Base-by-base conservation (phyloP, 2,888 invertebrate species). In the Parnassius glacialis region DNA sequence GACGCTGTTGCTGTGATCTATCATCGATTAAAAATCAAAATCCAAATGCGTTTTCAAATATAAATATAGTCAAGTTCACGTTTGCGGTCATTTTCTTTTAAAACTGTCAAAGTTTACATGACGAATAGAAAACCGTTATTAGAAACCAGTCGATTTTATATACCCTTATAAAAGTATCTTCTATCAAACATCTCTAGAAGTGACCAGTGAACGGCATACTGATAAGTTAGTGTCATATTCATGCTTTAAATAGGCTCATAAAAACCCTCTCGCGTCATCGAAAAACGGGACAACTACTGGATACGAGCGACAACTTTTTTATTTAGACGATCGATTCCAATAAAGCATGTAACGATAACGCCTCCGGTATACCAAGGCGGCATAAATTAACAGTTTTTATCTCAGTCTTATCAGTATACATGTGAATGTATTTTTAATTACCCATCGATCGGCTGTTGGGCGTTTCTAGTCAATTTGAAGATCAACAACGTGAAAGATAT, bases 401-500 rank as follows among this genome's bases (percentile, higher is more conserved):
- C 52, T 5, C 2, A 20, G 20, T 34, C 2, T 41, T 41, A 52
- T 52, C 52, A n/a, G 52, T 41, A n/a, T 11, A 41, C 52, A 11
- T 52, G 52, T 20, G 20, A 20, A 20, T 20, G 20, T 20, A 20
- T 20, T 20, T 20, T 20, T 20, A 52, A 52, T 52, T 52, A 52
- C 20, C n/a, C n/a, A 52, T 52, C 34, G 34, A 34, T 34, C 25
- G 25, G 20, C 13, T 9, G 55, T 45, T 56, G 55, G 60, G 56
- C 9, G 2, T 1, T 34, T 41, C 52, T 34, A 34, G 34, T 7
- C 34, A 34, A 5, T 34, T 34, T 34, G 5, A 34, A 34, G 7
- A 34, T 34, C 34, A 34, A 34, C 34, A 34, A 34, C 34, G 34
- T 34, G 7, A 74, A 73, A 75, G 74, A 71, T 75, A 78, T 79